A percentile compares a stretch with the other conserved stretches of the same genome.
Conservation (phyloP, 1,140 invertebrate species). For the Octopus bimaculoides region DNA sequence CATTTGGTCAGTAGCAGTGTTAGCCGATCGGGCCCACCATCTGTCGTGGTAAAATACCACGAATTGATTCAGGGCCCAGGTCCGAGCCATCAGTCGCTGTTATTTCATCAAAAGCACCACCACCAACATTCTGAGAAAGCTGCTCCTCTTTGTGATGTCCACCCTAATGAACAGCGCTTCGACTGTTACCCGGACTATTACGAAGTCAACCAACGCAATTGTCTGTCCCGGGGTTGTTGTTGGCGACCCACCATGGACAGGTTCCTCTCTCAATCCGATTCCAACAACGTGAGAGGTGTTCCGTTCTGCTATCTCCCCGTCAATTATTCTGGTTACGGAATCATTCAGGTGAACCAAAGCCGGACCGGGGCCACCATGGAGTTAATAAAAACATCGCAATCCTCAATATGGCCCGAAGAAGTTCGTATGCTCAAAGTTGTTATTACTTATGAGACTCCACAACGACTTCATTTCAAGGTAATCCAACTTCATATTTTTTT, state of each 20-base stretch:
- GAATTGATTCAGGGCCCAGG: background rate
- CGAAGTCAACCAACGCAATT: background rate
- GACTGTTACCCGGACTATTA: background rate
- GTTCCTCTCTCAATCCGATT: background rate
- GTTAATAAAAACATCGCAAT: background rate
- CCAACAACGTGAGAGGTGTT: background rate
- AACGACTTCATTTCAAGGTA: conserved; percentile 1
- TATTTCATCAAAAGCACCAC: background rate
- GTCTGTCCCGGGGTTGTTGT: background rate
- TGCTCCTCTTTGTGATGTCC: background rate
- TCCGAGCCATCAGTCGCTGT: background rate
- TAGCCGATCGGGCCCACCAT: background rate
- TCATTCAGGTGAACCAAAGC: background rate
- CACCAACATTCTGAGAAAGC: no score
- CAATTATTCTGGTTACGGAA: background rate
- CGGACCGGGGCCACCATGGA: conserved; percentile 1
- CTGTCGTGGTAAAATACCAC: background rate
- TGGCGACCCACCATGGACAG: conserved; percentile 3
- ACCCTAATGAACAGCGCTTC: background rate
- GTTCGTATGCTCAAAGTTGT: background rate
- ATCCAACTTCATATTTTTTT: background rate
- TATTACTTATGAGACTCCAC: background rate
- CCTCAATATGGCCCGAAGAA: background rate
- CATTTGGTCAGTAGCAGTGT: background rate
- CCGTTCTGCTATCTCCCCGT: background rate